phyloP scores from a whole-genome alignment of 2,888 invertebrate genomes.

The Drosophila birchii region DNA sequence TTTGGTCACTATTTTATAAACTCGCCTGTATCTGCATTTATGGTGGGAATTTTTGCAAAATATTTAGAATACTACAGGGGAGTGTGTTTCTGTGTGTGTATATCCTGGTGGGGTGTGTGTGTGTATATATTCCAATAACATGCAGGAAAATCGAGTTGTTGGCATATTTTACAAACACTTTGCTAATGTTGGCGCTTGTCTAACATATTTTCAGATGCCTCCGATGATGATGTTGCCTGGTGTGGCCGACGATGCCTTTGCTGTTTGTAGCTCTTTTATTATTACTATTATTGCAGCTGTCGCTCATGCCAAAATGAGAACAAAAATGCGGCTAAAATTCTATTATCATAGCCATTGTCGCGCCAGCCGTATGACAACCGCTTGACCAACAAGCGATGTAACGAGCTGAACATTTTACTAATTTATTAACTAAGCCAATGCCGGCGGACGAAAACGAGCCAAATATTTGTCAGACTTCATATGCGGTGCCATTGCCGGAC shows the following conservation, averaged over 20 bases:
- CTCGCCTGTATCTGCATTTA: conserved; percentile 24
- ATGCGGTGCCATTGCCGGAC: conserved; percentile 1
- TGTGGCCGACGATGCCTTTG: conserved; percentile 6
- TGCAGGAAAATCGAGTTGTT: conserved; percentile 21
- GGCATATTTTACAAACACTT: conserved; percentile 58
- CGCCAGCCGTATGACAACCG: conserved; percentile 26
- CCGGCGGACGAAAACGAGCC: conserved; percentile 30
- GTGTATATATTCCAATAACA: background rate
- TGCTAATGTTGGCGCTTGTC: conserved; percentile 66
- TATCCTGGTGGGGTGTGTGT: background rate
- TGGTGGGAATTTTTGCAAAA: conserved; percentile 42
- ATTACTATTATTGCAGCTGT: conserved; percentile 66
- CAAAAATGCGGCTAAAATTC: conserved; percentile 56
- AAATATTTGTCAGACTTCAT: conserved; percentile 62
- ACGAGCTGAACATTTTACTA: conserved; percentile 63
- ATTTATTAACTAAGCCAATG: conserved; percentile 74
- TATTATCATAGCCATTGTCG: conserved; percentile 53
- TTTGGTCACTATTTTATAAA: background rate
- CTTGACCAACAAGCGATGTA: conserved; percentile 43
- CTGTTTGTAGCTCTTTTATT: conserved; percentile 6
- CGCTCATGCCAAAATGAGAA: conserved; percentile 42
- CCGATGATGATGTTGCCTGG: conserved; percentile 36
- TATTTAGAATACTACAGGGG: conserved; percentile 51
- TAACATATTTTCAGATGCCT: conserved; percentile 54
- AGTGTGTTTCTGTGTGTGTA: background rate